Evolutionary conservation across 1,140 invertebrate species (phyloP).

Genomic region (Aradophagus sp.): DNA sequence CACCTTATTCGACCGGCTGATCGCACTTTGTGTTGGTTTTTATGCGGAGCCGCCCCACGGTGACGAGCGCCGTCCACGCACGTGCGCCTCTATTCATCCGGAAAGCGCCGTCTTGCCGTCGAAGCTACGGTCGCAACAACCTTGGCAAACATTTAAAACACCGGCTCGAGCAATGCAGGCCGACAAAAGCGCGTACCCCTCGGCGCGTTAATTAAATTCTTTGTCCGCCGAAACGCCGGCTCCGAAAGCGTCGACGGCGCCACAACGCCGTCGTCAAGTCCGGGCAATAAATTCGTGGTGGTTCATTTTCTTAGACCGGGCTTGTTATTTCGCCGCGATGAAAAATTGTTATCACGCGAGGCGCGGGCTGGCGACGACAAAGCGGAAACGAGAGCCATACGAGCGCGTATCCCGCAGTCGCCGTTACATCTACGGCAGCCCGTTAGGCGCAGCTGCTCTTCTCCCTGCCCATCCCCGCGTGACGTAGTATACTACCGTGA

Average conservation of each 20-base stretch:
- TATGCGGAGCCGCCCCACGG: conserved; percentile 28
- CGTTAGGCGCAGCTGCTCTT: conserved; percentile 65
- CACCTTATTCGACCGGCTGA: conserved; percentile 45
- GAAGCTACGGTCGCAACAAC: too few relatives aligned
- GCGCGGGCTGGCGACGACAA: too few relatives aligned
- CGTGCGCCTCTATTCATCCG: conserved; percentile 42
- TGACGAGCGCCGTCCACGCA: conserved; percentile 44
- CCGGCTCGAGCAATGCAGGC: too few relatives aligned
- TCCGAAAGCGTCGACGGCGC: too few relatives aligned
- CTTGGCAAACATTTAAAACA: too few relatives aligned
- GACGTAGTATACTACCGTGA: conserved; percentile 61
- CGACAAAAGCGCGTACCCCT: too few relatives aligned
- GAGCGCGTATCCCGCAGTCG: conserved; percentile 25
- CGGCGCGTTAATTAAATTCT: too few relatives aligned
- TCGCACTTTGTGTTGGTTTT: conserved; percentile 57
- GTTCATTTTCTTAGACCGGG: conserved; percentile 24
- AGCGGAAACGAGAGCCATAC: conserved; percentile 5
- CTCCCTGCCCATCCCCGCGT: conserved; percentile 48
- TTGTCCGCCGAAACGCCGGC: too few relatives aligned
- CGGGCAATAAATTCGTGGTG: conserved; percentile 1
- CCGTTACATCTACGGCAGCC: conserved; percentile 45
- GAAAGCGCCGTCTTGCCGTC: too few relatives aligned
- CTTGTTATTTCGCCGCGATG: conserved; percentile 10
- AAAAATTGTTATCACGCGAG: conserved; percentile 37
- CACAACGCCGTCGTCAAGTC: too few relatives aligned